A percentile compares a stretch with the other conserved stretches of the same genome.
Conservation (phyloP, 1,140 invertebrate genomes). For the Battus philenor region DNA sequence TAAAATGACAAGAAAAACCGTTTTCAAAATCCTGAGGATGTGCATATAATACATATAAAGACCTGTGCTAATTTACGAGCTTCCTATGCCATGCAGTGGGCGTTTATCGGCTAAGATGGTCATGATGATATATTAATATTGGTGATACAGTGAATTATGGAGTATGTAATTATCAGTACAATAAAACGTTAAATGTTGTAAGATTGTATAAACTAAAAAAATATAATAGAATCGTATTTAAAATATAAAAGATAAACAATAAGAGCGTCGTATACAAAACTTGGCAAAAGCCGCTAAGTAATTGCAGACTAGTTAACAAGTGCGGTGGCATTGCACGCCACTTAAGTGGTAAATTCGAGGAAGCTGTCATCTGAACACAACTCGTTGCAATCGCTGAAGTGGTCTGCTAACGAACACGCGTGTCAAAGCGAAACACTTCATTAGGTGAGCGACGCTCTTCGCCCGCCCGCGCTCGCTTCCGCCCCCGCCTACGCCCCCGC, state of each 20-base stretch:
- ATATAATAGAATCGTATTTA: too few relatives aligned
- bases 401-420: constrained; percentile 73
- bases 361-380: constrained; percentile 69
- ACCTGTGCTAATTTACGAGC: too few relatives aligned
- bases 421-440: constrained; percentile 74
- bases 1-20: too few relatives aligned
- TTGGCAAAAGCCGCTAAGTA: constrained; percentile 47
- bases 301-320: constrained; percentile 61
- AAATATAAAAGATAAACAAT: constrained; percentile 14
- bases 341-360: constrained; percentile 72
- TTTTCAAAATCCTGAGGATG: too few relatives aligned
- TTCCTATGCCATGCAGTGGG: too few relatives aligned
- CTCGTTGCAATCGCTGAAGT: constrained; percentile 60
- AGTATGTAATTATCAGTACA: too few relatives aligned
- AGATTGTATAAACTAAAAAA: too few relatives aligned
- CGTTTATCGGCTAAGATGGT: too few relatives aligned
- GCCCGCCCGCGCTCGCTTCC: constrained; percentile 24
- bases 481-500: constrained; percentile 15
- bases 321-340: constrained; percentile 64
- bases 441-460: constrained; percentile 67
- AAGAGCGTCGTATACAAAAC: constrained; percentile 14
- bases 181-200: too few relatives aligned
- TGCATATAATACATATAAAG: too few relatives aligned
- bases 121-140: too few relatives aligned
- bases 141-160: too few relatives aligned